These are phyloP conservation scores for Brachionus paranguensis DNA, from an alignment of 1,140 invertebrate species.

Conservation along the genomic window DNA sequence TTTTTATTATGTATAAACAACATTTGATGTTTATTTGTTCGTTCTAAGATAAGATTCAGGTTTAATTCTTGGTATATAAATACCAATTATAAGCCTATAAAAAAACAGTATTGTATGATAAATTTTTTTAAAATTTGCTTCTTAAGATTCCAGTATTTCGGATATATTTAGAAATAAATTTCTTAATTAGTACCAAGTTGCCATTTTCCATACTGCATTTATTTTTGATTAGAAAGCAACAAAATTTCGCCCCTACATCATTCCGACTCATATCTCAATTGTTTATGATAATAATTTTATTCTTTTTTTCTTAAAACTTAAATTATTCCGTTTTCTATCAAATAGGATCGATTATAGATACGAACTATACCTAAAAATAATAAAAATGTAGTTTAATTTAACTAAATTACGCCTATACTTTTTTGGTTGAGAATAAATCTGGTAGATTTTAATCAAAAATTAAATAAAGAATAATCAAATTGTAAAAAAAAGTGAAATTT, in stretches of 20 bases:
- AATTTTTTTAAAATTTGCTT: background rate
- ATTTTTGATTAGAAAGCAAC: background rate
- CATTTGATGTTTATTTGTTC: background rate
- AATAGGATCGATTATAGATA: background rate
- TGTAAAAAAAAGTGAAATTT: background rate
- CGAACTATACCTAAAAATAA: background rate
- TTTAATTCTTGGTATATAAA: conserved; percentile 1
- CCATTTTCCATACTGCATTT: background rate
- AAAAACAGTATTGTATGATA: background rate
- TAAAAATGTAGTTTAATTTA: background rate
- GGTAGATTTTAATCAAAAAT: background rate
- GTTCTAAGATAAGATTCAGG: background rate
- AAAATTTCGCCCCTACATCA: background rate
- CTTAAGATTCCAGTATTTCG: background rate
- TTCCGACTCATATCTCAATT: background rate
- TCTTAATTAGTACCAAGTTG: background rate
- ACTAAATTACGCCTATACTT: background rate
- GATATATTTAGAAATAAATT: background rate
- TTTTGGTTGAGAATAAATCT: background rate
- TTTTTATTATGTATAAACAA: background rate
- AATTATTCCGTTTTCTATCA: background rate
- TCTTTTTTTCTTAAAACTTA: background rate
- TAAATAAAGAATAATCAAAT: background rate
- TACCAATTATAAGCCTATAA: background rate
- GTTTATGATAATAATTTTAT: background rate